Base-by-base conservation (phyloP, 2,888 invertebrate genomes). In the Nomada fucata region DNA sequence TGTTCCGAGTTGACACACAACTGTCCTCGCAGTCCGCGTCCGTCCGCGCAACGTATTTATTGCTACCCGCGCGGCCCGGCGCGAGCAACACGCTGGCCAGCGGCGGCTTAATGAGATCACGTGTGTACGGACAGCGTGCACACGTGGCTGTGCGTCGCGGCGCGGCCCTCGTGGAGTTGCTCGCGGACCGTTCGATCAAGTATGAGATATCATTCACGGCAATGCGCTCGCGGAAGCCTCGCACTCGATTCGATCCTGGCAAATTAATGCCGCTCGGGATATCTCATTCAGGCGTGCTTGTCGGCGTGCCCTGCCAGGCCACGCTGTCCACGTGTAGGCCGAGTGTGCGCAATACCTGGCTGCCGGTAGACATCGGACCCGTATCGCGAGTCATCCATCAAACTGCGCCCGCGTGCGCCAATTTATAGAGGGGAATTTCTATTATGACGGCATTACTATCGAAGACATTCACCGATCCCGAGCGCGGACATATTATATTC, bases 181-280 rank as follows among this genome's bases (percentile, higher is more conserved):
- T 65, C 65, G 75, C 67, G 53, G 72, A 60, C 61, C 71, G 69
- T 65, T 86, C 79, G 89, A 90, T 90, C 88, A 78, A 78, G 85
- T 84, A 87, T 78, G 82, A 89, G 91, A 90, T 89, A 89, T 84
- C 87, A 89, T 90, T 90, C 85, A 87, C 83, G 72, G 79, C 69
- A 83, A 83, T 86, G 76, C 74, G 83, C 76, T 83, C 86, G 67
- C 88, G 87, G 89, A 85, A 90, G 89, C 90, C 74, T 84, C 86
- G 64, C 76, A 65, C 79, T 79, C 84, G 85, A 89, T 85, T 89
- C 86, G 86, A 89, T 89, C 82, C 86, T 89, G 91, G 90, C 89
- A 90, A 91, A 90, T 90, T 91, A 90, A 91, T 91, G 86, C 82
- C 69, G 82, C 79, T 64, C 73, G 82, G 77, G 84, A 89, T 89